phyloP scores from a whole-genome alignment of 2,797 vertebrate genomes.

The Bryconaethiops microstoma region DNA sequence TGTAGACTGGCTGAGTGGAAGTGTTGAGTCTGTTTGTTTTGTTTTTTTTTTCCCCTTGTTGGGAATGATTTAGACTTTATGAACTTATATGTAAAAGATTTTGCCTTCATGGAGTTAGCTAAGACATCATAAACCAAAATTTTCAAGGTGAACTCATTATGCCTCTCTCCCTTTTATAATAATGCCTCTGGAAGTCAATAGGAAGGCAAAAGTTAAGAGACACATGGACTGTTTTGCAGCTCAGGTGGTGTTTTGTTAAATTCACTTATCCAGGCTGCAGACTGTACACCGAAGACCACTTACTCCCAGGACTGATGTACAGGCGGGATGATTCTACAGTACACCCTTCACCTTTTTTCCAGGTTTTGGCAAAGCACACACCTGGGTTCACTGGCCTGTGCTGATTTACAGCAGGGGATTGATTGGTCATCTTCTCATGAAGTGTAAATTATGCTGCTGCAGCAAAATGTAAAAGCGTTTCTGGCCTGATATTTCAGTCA shows the following conservation, averaged over 20 bases:
- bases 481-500: neutral
- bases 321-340: neutral
- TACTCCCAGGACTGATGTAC: conserved; percentile 3
- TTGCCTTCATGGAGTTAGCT: neutral
- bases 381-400: neutral
- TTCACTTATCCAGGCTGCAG: neutral
- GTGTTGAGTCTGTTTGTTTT: neutral
- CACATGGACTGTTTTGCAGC: no score
- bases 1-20: neutral
- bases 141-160: no score
- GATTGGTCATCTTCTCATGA: conserved; percentile 11
- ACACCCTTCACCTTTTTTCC: neutral
- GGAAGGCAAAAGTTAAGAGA: no score
- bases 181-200: no score
- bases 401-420: neutral
- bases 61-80: neutral
- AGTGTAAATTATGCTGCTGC: neutral
- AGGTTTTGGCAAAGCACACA: neutral
- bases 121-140: neutral
- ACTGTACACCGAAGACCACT: neutral
- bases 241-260: neutral
- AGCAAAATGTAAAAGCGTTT: neutral
- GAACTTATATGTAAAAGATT: neutral
- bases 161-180: no score
- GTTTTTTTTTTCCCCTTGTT: neutral